Percentiles rank a stretch among this genome's conserved stretches.
Evolutionary conservation across 1,140 invertebrate species (phyloP).

Genomic region (Trichomalopsis sarcophagae): DNA sequence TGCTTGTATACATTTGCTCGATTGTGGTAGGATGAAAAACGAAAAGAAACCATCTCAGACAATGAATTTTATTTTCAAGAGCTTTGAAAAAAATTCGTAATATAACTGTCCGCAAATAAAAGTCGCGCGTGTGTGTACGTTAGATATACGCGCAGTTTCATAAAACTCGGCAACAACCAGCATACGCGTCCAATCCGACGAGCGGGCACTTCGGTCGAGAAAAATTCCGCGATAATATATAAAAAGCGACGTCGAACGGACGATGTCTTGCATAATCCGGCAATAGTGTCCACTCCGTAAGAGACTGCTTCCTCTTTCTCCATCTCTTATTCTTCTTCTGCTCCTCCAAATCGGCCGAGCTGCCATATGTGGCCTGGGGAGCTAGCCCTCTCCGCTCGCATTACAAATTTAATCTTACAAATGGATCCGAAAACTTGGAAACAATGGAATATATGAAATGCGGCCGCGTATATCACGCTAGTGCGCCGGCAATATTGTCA

Average conservation of each 20-base stretch:
- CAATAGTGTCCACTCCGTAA: slow-evolving; percentile 20
- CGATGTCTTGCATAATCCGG: slow-evolving; percentile 46
- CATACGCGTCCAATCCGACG: not conserved
- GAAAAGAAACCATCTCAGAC: not conserved
- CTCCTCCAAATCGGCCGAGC: slow-evolving; percentile 65
- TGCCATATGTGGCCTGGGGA: slow-evolving; percentile 70
- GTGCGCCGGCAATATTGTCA: slow-evolving; percentile 74
- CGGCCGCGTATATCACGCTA: slow-evolving; percentile 72
- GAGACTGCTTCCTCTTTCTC: not conserved
- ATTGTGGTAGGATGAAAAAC: not conserved
- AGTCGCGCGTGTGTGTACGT: not conserved
- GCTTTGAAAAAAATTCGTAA: not conserved
- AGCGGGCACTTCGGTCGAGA: not conserved
- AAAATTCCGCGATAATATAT: slow-evolving; percentile 34
- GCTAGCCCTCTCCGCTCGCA: slow-evolving; percentile 59
- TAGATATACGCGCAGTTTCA: not conserved
- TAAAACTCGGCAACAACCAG: not conserved
- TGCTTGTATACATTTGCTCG: no score
- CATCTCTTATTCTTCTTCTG: not conserved
- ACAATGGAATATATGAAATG: slow-evolving; percentile 76
- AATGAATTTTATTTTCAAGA: not conserved
- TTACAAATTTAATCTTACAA: slow-evolving; percentile 78
- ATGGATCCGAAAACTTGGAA: slow-evolving; percentile 77
- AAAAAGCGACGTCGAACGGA: slow-evolving; percentile 41
- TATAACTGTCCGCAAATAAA: not conserved